Percentiles rank a stretch among this genome's conserved stretches.
Evolutionary conservation across 2,113 vertebrate species (phyloP).

Genomic region (Mormoops blainvillei): DNA sequence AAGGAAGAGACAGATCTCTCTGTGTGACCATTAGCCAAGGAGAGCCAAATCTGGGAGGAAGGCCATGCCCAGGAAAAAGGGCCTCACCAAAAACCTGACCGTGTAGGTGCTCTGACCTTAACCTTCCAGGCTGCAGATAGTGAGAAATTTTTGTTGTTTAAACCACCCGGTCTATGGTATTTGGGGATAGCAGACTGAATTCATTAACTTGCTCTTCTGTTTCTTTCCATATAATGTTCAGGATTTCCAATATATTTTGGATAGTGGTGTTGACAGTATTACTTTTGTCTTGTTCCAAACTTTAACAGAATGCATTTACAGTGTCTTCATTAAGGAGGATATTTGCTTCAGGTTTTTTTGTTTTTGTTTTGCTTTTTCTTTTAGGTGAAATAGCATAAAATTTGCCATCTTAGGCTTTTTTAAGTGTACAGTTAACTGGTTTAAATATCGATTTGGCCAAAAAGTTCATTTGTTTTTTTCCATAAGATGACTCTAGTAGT

Average conservation of each 20-base stretch:
- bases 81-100: not conserved
- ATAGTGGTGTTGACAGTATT: no score
- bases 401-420: no score
- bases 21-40: not conserved
- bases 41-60: not conserved
- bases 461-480: no score
- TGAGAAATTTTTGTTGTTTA: not conserved
- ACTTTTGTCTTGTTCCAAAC: not conserved
- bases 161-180: not conserved
- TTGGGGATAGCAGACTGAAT: not conserved
- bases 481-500: no score
- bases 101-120: not conserved
- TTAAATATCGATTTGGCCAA: no score
- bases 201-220: not conserved
- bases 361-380: not conserved
- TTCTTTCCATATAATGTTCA: not conserved
- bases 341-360: not conserved
- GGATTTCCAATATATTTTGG: not conserved
- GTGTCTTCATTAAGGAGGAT: not conserved
- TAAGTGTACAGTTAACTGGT: no score
- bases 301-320: not conserved
- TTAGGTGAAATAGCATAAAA: no score
- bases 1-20: not conserved
- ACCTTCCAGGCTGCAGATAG: not conserved
- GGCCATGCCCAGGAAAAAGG: no score